Base-by-base conservation (phyloP, 2,888 invertebrate species). In the Polylopha cassiicola region DNA sequence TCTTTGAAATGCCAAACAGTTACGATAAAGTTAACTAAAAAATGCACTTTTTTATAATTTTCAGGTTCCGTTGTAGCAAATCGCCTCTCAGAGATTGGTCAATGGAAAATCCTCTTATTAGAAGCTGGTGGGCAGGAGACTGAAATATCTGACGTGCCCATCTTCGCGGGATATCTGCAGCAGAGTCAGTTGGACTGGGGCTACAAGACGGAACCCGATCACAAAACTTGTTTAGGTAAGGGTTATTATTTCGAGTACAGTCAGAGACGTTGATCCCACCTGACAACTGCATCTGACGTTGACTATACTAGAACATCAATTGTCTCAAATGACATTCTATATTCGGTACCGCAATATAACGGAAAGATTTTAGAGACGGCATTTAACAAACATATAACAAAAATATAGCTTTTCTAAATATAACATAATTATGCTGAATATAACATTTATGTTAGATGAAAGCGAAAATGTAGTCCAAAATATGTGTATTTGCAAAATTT, bases 111-210 rank as follows among this genome's bases (percentile, higher is more conserved):
- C 0, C 78, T 96, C 2, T 75, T 96, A 0, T 61, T 96, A 49
- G 95, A 96, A 77, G 95, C 95, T 1, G 95, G 95, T 1, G 94
- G 94, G 1, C 95, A 95, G 73, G 95, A 96, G 76, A 95, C 95
- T 0, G 95, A 95, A 73, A 91, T 95, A 58, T 94, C 95, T 0
- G 95, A 96, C 61, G 95, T 95, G 1, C 95, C 95, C 0, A 81
- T 95, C 2, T 87, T 96, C 64, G 95, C 96, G 0, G 95, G 93
- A 0, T 96, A 95, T 61, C 78, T 96, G 36, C 95, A 96, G 71
- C 86, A 95, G 5, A 95, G 94, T 46, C 91, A 94, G 64, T 82
- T 96, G 33, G 97, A 97, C 69, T 97, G 96, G 97, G 91, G 94
- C 63, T 97, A 95, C 70, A 96, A 96, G 75, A 95, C 95, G 1